A percentile compares a stretch with the other conserved stretches of the same genome.
Conservation (phyloP, 2,888 invertebrate genomes). For the Frankliniella fusca region DNA sequence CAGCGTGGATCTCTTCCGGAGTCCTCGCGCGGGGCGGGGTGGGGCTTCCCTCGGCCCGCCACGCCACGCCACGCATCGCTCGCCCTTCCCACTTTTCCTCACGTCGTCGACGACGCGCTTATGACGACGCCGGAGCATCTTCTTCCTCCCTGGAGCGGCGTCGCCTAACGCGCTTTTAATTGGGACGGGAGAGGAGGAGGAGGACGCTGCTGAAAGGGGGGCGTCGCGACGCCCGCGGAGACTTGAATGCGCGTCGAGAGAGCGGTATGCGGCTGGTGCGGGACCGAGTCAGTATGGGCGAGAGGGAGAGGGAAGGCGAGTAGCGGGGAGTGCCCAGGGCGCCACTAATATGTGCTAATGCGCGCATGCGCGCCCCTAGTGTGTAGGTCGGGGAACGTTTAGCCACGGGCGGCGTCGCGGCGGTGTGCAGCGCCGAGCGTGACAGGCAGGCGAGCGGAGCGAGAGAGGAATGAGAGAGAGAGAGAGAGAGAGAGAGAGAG, state of each 20-base stretch:
- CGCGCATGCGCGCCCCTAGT: too few species aligned
- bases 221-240: too few species aligned
- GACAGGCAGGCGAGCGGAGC: neutral
- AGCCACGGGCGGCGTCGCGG: neutral
- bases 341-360: too few species aligned
- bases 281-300: neutral
- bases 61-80: too few species aligned
- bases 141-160: neutral
- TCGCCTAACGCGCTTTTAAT: neutral
- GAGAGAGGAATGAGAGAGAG: constrained; percentile 26
- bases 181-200: neutral
- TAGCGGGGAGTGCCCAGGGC: neutral
- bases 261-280: too few species aligned
- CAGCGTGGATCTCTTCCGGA: too few species aligned
- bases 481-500: constrained; percentile 32
- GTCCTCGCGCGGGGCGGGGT: too few species aligned
- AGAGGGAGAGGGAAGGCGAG: neutral
- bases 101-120: neutral
- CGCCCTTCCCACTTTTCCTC: neutral
- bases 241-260: neutral
- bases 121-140: neutral
- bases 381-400: too few species aligned
- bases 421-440: neutral
- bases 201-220: too few species aligned
- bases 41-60: too few species aligned